Conservation (phyloP, 2,888 invertebrate species). For the Hipparchia sbordonii region DNA sequence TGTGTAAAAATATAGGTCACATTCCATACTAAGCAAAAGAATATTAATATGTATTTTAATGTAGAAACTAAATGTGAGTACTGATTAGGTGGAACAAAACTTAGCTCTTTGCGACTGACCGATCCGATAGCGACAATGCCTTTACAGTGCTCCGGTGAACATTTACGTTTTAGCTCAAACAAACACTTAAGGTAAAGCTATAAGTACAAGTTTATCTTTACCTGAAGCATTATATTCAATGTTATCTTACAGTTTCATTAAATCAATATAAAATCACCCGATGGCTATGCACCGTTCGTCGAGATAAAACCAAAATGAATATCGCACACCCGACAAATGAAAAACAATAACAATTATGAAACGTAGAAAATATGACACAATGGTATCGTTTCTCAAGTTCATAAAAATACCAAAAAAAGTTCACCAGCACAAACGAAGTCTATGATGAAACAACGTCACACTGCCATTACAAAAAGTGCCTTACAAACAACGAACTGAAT, state of each 20-base stretch:
- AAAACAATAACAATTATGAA: conserved; percentile 60
- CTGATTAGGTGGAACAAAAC: not conserved
- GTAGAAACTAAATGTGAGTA: too few relatives aligned
- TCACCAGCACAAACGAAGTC: conserved; percentile 55
- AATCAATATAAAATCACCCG: conserved; percentile 28
- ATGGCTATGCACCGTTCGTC: conserved; percentile 39
- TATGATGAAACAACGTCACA: conserved; percentile 48
- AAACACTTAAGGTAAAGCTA: not conserved
- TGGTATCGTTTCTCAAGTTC: conserved; percentile 68
- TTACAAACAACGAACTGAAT: conserved; percentile 59
- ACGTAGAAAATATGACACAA: conserved; percentile 77
- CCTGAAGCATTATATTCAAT: not conserved
- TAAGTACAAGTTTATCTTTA: not conserved
- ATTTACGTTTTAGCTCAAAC: not conserved
- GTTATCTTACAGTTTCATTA: conserved; percentile 33
- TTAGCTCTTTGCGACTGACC: conserved; percentile 6
- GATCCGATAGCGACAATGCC: not conserved
- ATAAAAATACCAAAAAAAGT: conserved; percentile 78
- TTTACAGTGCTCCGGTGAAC: not conserved
- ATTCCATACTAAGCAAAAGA: too few relatives aligned
- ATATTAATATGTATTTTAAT: too few relatives aligned
- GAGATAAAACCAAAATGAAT: conserved; percentile 40
- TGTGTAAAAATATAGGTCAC: too few relatives aligned
- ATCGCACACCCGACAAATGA: conserved; percentile 43
- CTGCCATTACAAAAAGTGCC: conserved; percentile 69